Conservation (phyloP, 2,797 vertebrate species). For the Mustela erminea region DNA sequence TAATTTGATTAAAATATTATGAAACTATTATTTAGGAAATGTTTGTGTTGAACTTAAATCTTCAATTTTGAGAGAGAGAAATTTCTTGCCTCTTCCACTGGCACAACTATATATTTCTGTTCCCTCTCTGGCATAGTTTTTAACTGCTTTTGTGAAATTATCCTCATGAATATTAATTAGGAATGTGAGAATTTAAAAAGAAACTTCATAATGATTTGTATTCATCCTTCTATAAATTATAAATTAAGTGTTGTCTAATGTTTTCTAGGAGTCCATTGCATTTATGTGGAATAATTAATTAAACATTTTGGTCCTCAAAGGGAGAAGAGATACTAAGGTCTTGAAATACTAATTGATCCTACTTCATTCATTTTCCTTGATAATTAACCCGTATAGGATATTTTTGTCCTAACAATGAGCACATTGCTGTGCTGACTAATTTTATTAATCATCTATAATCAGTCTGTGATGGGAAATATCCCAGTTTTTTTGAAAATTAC, state of each 20-base stretch:
- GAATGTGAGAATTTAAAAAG: slow-evolving; percentile 80
- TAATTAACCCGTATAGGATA: background rate
- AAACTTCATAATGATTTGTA: slow-evolving; percentile 84
- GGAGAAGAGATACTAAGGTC: slow-evolving; percentile 49
- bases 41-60: slow-evolving; percentile 75
- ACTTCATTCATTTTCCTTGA: slow-evolving; percentile 16
- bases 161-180: slow-evolving; percentile 90
- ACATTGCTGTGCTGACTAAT: slow-evolving; percentile 40
- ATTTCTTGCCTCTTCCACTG: slow-evolving; percentile 71
- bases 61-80: slow-evolving; percentile 27
- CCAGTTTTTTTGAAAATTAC: background rate
- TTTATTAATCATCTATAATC: slow-evolving; percentile 46
- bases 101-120: slow-evolving; percentile 79
- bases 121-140: slow-evolving; percentile 79
- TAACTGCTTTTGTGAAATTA: slow-evolving; percentile 87
- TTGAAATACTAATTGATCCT: slow-evolving; percentile 44
- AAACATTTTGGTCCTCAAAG: slow-evolving; percentile 67
- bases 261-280: slow-evolving; percentile 81
- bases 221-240: slow-evolving; percentile 83
- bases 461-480: slow-evolving; percentile 5
- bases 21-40: slow-evolving; percentile 77
- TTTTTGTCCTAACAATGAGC: slow-evolving; percentile 43
- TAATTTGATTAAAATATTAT: slow-evolving; percentile 87
- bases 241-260: slow-evolving; percentile 81
- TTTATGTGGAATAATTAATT: slow-evolving; percentile 75